Evolutionary conservation across 2,888 invertebrate species (phyloP), one percentile per base, ranked within the genome.

Genomic region (Eurytoma adleriae): DNA sequence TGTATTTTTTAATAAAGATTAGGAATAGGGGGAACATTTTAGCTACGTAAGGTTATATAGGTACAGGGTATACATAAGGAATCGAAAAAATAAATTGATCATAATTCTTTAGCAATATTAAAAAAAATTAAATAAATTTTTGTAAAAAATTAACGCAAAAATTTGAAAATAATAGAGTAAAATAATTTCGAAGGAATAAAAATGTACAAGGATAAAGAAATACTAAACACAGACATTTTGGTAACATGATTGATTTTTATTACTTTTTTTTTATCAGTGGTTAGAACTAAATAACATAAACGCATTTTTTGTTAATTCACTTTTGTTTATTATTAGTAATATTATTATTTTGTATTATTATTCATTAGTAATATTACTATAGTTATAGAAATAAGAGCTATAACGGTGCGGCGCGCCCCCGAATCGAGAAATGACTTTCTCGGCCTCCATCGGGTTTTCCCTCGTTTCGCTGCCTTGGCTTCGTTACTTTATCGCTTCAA

Each of bases 251-350:
- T 89, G 87, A 89, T 86, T 88, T 89, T 88, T 89, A 87, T 88
- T 88, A 86, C 83, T 85, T 87, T 88, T 87, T 86, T 85, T 83
- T 83, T 84, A 80, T 84, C 85, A 86, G 85, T 87, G 87, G 85
- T 88, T 89, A 89, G 85, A 89, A 90, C 89, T 89, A 90, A 90
- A 90, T 90, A 90, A 90, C 90, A 89, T 87, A 89, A 89, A 89
- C 87, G 88, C 88, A 86, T 89, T 86, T 87, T 83, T 86, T 88
- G 83, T 85, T 87, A 86, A 84, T 88, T 87, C 85, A 87, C 84
- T 85, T 84, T 85, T 86, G 83, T 85, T 86, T 83, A 86, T 88
- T 86, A 86, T 86, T 88, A 87, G 82, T 87, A 85, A 85, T 88
- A 84, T 83, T 81, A 84, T 84, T 82, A 82, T 76, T 78, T 81